Evolutionary conservation across 2,113 vertebrate species (phyloP), one percentile per base, ranked within the genome.

Genomic region (Eonycteris spelaea): DNA sequence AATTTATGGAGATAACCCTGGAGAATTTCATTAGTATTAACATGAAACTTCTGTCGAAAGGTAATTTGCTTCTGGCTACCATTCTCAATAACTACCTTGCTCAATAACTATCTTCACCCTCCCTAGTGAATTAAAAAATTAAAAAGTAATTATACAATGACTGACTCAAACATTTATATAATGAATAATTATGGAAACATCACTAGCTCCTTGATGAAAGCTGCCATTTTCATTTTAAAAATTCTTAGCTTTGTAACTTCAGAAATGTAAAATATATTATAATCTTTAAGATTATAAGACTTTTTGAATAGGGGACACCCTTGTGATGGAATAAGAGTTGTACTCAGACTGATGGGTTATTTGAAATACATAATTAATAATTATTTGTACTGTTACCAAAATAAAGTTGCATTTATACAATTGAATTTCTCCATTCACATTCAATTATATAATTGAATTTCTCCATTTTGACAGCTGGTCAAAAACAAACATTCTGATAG

Each of bases 1-100:
- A 48, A 75, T 65, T 51, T n/a, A 6, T 80, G 18, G 21, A 71
- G 38, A 91, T 79, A 90, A 90, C 90, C 83, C 10, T 48, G 61
- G 77, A 95, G 21, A 73, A 71, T 96, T 96, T 91, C 74, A 92
- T 40, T 95, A 94, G 67, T 43, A 22, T 86, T 71, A 33, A 83
- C 75, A 77, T 15, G 79, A 96, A 97, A 38, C 7, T 55, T 92
- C 79, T 84, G 71, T 15, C 93, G 77, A 94, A 97, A 93, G 74
- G 85, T 90, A 91, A 90, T 82, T 57, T 93, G n/a, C 13, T 57
- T 94, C 98, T 90, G 26, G 78, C 40, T 97, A 61, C 12, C 26
- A 86, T 68, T 45, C 45, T 40, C 19, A 77, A 13, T 73, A 43
- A 84, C n/a, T 53, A 12, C 30, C 30, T 93, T 89, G 94, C 94